Base-by-base conservation (phyloP, 2,113 vertebrate genomes). In the Perccottus glenii region DNA sequence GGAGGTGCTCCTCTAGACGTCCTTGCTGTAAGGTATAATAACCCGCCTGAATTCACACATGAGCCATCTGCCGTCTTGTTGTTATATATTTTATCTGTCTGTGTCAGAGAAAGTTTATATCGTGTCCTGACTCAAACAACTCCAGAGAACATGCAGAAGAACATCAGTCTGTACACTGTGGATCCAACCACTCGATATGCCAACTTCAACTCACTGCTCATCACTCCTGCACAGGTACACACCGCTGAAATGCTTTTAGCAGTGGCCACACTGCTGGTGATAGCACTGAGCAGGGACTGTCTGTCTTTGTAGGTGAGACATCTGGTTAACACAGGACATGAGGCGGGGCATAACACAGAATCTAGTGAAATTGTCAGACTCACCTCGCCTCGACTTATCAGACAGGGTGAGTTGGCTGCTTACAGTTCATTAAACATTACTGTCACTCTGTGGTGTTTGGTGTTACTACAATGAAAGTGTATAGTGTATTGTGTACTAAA, bases 71-170 rank as follows among this genome's bases (percentile, higher is more conserved):
- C 10, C 47, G n/a, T 32, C 8, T 56, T 10, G 4, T 14, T 64
- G 14, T 43, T 11, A 1, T 4, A 14, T 6, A 16, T 7, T 2
- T 7, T 9, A 8, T 11, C 3, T 56, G 15, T 27, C 27, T 51
- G 5, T 71, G 16, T 57, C 65, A 99, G 97, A 86, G 98, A 99
- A 85, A 96, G 95, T 80, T 89, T 98, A 81, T 99, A 98, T 27
- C 94, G 96, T 27, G 79, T 98, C 27, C 87, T 99, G 72, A 95
- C 96, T 83, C 97, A 99, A 87, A 98, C 96, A 11, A 99, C 96
- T 10, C 96, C 97, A 4, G 96, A 99, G 88, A 99, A 99, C 45
- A 94, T 98, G 84, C 96, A 94, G 89, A 99, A 96, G 73, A 99
- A 98, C 91, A 93, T 96, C 85, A 93, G 90, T 86, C 91, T 93